Evolutionary conservation across 2,888 invertebrate genomes (phyloP).

Genomic region (Phyllotreta striolata): DNA sequence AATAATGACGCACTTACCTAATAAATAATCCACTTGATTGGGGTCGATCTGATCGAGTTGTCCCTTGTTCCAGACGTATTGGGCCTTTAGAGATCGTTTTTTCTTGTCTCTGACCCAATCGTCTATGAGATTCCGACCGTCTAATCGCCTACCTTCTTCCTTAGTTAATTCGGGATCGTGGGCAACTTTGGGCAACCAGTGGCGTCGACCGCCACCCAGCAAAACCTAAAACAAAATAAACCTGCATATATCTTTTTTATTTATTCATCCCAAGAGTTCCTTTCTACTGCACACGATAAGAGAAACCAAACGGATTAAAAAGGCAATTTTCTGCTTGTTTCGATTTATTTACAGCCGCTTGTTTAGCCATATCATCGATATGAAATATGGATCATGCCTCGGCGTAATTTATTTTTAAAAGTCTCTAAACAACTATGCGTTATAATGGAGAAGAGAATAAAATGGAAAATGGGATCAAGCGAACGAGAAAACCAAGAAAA

Average conservation of each 20-base stretch:
- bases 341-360: no score
- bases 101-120: constrained; percentile 82
- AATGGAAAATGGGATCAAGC: no score
- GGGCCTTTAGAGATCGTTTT: constrained; percentile 70
- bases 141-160: constrained; percentile 75
- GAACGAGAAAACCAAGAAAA: no score
- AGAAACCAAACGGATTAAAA: no score
- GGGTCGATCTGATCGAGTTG: constrained; percentile 76
- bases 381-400: no score
- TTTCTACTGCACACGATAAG: no score
- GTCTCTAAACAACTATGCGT: no score
- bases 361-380: no score
- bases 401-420: no score
- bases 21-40: constrained; percentile 74
- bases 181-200: constrained; percentile 77
- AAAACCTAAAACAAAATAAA: constrained; percentile 68
- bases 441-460: no score
- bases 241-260: background rate
- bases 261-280: no score
- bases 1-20: constrained; percentile 66
- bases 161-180: constrained; percentile 74
- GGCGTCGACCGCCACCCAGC: constrained; percentile 79
- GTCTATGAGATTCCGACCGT: constrained; percentile 80
- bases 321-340: no score
- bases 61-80: constrained; percentile 78